These are phyloP conservation scores for Phasianus colchicus DNA, from an alignment of 2,113 vertebrate genomes.

Conservation along the genomic window DNA sequence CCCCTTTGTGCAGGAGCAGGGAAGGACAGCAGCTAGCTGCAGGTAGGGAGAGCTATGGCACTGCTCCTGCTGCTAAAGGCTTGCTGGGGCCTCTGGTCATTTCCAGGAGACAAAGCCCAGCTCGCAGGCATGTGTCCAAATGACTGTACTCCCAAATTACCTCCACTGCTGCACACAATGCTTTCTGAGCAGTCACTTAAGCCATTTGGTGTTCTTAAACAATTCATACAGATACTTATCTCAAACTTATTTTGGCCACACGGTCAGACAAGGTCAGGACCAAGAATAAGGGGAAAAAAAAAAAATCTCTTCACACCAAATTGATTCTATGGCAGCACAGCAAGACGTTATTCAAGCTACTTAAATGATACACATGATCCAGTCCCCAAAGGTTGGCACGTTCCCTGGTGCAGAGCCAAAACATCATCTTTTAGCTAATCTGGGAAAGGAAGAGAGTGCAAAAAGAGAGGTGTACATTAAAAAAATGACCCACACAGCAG, in stretches of 20 bases:
- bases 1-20: background rate
- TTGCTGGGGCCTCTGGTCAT: background rate
- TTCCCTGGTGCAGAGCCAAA: constrained; percentile 14
- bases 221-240: background rate
- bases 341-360: background rate
- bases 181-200: background rate
- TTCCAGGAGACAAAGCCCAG: no score
- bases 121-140: background rate
- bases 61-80: background rate
- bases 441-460: background rate
- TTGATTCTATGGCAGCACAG: background rate
- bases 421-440: background rate
- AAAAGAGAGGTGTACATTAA: rapidly evolving
- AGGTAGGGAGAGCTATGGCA: background rate
- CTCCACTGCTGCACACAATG: rapidly evolving
- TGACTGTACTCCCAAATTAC: background rate
- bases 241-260: background rate
- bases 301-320: background rate
- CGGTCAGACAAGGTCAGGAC: background rate
- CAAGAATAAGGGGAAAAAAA: background rate
- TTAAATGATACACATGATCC: background rate
- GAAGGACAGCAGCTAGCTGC: rapidly evolving
- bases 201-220: background rate
- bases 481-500: background rate
- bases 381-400: background rate